Evolutionary conservation across 2,797 vertebrate species (phyloP).

Genomic region (Diplodus puntazzo): DNA sequence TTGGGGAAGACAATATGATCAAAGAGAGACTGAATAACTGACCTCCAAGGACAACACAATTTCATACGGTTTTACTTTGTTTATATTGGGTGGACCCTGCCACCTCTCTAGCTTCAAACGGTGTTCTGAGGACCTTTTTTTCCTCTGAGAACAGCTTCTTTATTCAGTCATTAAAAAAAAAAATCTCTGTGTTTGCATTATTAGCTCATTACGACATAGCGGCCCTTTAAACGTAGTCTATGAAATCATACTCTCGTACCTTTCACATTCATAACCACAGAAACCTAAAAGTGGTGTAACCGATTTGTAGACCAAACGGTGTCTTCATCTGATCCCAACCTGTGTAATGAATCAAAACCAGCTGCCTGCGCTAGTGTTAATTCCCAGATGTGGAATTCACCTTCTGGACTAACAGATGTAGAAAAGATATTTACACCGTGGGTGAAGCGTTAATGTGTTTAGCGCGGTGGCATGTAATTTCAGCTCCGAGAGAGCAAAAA

Average conservation of each 20-base stretch:
- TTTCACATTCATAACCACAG: not conserved
- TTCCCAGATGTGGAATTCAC: slow-evolving; percentile 67
- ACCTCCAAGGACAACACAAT: no score
- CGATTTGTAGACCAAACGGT: slow-evolving; percentile 11
- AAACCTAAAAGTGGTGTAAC: not conserved
- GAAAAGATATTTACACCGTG: slow-evolving; percentile 57
- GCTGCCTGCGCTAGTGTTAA: slow-evolving; percentile 20
- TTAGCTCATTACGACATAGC: no score
- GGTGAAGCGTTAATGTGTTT: slow-evolving; percentile 68
- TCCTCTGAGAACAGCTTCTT: no score
- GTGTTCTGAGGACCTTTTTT: no score
- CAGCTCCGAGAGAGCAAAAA: slow-evolving; percentile 49
- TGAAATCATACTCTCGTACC: not conserved
- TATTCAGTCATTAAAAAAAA: no score
- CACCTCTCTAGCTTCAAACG: no score
- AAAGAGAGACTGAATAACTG: no score
- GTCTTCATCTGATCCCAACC: slow-evolving; percentile 30
- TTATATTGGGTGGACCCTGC: no score
- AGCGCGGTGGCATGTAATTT: slow-evolving; percentile 64
- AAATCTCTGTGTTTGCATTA: no score
- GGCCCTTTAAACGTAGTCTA: not conserved
- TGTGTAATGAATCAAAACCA: slow-evolving; percentile 39
- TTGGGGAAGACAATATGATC: no score
- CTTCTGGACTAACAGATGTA: slow-evolving; percentile 77
- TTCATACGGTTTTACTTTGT: no score